These are phyloP conservation scores for Monomorium pharaonis DNA, from an alignment of 1,140 invertebrate species.

Conservation along the genomic window DNA sequence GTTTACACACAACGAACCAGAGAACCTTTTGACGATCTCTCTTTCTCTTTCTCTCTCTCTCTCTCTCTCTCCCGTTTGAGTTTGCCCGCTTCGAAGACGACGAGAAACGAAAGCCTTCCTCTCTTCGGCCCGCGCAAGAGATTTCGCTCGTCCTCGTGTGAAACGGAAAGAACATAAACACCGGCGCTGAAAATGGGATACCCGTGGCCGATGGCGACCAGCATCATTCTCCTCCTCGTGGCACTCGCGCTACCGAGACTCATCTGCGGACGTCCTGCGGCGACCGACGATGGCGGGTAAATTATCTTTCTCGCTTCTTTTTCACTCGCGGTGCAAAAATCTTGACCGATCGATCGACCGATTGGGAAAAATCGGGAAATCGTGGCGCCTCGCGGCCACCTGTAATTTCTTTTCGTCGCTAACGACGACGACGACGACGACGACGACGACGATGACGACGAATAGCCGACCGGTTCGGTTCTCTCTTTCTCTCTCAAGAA, in stretches of 20 bases:
- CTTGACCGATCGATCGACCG: too few relatives aligned
- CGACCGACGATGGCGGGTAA: not conserved
- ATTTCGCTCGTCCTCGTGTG: not conserved
- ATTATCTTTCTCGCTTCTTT: not conserved
- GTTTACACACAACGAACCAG: conserved; percentile 42
- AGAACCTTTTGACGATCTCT: not conserved
- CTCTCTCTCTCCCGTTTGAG: too few relatives aligned
- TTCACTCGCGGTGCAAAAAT: not conserved
- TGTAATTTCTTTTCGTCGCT: too few relatives aligned
- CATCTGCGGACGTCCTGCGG: conserved; percentile 6
- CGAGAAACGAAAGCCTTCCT: not conserved
- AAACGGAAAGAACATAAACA: not conserved
- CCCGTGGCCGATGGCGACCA: not conserved
- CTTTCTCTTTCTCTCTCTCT: too few relatives aligned
- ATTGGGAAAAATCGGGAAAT: not conserved
- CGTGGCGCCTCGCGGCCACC: too few relatives aligned
- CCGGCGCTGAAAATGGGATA: not conserved
- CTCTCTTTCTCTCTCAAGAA: not conserved
- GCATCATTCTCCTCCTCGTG: conserved; percentile 6
- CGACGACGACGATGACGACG: too few relatives aligned
- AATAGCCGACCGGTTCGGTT: too few relatives aligned
- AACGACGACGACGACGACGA: too few relatives aligned
- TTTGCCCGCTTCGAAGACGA: too few relatives aligned
- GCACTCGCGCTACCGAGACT: not conserved
- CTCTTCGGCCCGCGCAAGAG: too few relatives aligned